A percentile compares a stretch with the other conserved stretches of the same genome.
Evolutionary conservation across 2,797 vertebrate species (phyloP).

Genomic region (Anabacerthia variegaticeps): DNA sequence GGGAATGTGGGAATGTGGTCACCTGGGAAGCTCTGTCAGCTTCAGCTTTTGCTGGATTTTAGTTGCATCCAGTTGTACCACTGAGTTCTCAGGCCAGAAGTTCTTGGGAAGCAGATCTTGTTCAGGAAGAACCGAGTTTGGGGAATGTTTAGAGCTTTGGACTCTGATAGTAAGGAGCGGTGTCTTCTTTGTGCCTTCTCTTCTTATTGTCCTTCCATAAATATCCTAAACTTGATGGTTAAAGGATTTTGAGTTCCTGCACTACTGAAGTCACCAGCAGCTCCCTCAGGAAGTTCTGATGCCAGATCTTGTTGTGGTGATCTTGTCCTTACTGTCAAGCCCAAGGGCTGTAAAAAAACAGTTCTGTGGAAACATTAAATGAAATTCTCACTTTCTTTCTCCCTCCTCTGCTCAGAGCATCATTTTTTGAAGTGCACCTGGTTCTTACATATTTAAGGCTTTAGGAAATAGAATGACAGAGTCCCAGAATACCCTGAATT

Average conservation of each 20-base stretch:
- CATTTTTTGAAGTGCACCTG: fast-evolving
- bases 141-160: background rate
- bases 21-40: background rate
- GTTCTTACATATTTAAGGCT: background rate
- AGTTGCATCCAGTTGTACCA: background rate
- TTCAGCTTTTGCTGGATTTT: background rate
- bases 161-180: background rate
- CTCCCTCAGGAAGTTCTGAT: background rate
- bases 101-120: background rate
- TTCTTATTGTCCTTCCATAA: background rate
- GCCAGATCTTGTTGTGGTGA: background rate
- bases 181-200: background rate
- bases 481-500: background rate
- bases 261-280: background rate
- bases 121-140: background rate
- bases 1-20: background rate
- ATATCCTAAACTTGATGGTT: background rate
- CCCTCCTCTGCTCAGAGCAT: background rate
- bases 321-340: background rate
- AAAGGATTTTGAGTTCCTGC: background rate
- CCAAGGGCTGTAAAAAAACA: background rate
- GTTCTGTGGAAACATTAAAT: background rate
- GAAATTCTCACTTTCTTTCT: background rate
- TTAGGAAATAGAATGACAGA: background rate
- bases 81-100: background rate